A percentile compares a stretch with the other conserved stretches of the same genome.
These are phyloP conservation scores for Pachycephus smyrnensis DNA, from an alignment of 2,888 invertebrate species.

Conservation along the genomic window DNA sequence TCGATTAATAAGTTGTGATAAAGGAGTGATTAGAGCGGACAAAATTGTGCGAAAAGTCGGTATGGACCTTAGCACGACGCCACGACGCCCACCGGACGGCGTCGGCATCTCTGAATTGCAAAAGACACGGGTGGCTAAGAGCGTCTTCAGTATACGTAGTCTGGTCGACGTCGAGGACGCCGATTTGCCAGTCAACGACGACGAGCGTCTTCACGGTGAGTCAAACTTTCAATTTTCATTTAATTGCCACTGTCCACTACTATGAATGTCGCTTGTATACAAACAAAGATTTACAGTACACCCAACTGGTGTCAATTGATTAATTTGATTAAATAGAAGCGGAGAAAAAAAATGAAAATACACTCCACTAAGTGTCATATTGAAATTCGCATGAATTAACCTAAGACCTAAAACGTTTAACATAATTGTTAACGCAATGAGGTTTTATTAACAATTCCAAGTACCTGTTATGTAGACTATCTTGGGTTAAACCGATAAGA, in stretches of 20 bases:
- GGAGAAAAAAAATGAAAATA: not conserved
- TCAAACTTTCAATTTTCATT: constrained; percentile 49
- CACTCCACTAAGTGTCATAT: not conserved
- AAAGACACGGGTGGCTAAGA: constrained; percentile 71
- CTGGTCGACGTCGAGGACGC: constrained; percentile 71
- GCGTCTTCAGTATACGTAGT: constrained; percentile 72
- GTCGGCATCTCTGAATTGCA: constrained; percentile 54
- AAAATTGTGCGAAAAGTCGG: constrained; percentile 4
- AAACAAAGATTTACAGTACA: not conserved
- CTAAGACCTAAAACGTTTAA: not conserved
- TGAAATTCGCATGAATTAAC: not conserved
- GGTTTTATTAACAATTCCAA: not conserved
- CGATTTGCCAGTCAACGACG: constrained; percentile 43
- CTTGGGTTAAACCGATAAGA: not conserved
- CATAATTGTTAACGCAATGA: not conserved
- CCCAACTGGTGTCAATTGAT: not conserved
- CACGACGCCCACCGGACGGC: constrained; percentile 61
- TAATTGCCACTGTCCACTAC: constrained; percentile 34
- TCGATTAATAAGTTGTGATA: not conserved
- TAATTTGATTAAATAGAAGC: not conserved
- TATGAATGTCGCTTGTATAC: not conserved
- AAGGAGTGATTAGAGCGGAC: not conserved
- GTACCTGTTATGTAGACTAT: not conserved
- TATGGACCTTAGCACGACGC: constrained; percentile 70
- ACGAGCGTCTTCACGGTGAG: constrained; percentile 48